Evolutionary conservation across 2,797 vertebrate species (phyloP), one percentile per base, ranked within the genome.

Genomic region (Cichlasoma orientale): DNA sequence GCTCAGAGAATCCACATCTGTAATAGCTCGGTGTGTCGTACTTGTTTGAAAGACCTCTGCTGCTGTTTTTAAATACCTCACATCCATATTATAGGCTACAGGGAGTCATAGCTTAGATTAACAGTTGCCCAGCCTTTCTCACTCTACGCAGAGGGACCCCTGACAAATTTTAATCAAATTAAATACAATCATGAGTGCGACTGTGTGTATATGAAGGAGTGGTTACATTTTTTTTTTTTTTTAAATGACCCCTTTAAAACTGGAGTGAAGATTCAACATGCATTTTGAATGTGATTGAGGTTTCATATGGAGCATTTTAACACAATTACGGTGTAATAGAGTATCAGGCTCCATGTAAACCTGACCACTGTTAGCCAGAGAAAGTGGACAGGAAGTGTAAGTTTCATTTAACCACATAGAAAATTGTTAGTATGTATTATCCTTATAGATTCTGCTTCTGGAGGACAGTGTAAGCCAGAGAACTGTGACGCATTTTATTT

Each of bases 21-120:
- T 47, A 79, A 71, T 54, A 61, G 11, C 56, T 29, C 69, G 5
- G 1, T 66, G 79, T 79, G 55, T 19, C 41, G 56, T 58, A 41
- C 74, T 84, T 57, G 29, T 84, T 83, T 50, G 58, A 77, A 80
- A 56, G 7, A 66, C 69, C n/a, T 27, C 13, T 66, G 59, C 50
- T 52, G 21, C 76, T 36, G 41, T 76, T 82, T 78, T 82, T 73
- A 82, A 73, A 72, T 13, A 5, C 23, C 69, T 82, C 31, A 59
- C 72, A 73, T 74, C 73, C 73, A 74, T 73, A 75, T 74, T 56
- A 79, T 21, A 79, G 52, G 33, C 27, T 10, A 52, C 5, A 72
- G 31, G 68, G 41, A 79, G 55, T 55, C 44, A 5, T 21, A 54
- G 31, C 79, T 68, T 29, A 86, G 71, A 86, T 77, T 33, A 81